Base-by-base conservation (phyloP, 2,113 vertebrate species). In the Toxostoma redivivum region DNA sequence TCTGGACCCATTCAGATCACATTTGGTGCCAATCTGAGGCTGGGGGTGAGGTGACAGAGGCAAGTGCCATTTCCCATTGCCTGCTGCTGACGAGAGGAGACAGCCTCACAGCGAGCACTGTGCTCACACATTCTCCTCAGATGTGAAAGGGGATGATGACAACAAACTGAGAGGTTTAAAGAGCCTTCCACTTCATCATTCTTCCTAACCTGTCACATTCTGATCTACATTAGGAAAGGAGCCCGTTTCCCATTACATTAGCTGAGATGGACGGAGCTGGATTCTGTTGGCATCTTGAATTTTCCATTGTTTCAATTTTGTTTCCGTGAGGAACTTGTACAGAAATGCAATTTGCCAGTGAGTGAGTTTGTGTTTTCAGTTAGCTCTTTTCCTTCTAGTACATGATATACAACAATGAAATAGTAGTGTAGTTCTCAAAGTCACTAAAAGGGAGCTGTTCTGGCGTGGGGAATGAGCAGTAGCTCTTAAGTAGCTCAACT, bases 1-100 rank as follows among this genome's bases (percentile, higher is more conserved):
- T 82, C n/a, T 71, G 60, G 33, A n/a, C 33, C 11, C 2, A 0
- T 45, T 64, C 1, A 7, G 18, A 28, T 86, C 2, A 5, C 2
- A 0, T 19, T 44, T 72, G 37, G 44, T 74, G 37, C 40, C 81
- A 57, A 54, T 18, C 23, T 80, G 13, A 51, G 67, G 66, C 33
- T 3, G 42, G 48, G 67, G 77, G 66, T 47, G 61, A 90, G 31
- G 45, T 24, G 71, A 7, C 44, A 72, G 69, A 78, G 82, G 38
- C 12, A 12, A 78, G 31, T 81, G 88, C 50, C 54, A 20, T 66
- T 73, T 79, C 72, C 72, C 50, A 77, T 73, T 2, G 3, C n/a
- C 35, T 12, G 35, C 22, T 82, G 47, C n/a, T 3, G 1, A 33
- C 7, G 3, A 23, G 82, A 62, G 0, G 31, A 74, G 95, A 54